phyloP scores from a whole-genome alignment of 2,888 invertebrate species.

The Gastracanthus pulcherrimus region DNA sequence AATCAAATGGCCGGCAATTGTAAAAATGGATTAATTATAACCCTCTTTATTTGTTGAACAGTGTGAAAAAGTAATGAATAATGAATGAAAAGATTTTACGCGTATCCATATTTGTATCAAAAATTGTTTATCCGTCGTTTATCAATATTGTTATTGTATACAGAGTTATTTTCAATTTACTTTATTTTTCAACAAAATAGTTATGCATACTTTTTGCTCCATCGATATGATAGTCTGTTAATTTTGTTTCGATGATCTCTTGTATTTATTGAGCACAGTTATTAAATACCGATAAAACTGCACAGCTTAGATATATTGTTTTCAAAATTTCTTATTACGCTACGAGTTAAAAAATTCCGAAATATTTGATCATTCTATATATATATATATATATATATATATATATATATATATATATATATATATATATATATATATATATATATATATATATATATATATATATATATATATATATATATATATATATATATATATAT shows the following conservation, averaged over 20 bases:
- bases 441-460: not conserved
- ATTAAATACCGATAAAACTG: not conserved
- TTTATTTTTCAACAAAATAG: not conserved
- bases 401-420: not conserved
- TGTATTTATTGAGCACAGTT: not conserved
- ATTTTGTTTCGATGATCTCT: not conserved
- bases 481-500: no score
- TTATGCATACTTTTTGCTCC: not conserved
- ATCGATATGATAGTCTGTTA: not conserved
- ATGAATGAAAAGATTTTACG: constrained; percentile 6
- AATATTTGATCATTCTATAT: constrained; percentile 17
- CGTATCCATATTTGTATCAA: constrained; percentile 19
- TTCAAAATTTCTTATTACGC: not conserved
- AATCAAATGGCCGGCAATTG: constrained; percentile 1
- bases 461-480: not conserved
- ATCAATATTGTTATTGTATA: not conserved
- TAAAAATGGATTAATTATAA: not conserved
- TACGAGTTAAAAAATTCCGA: constrained; percentile 8
- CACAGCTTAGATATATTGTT: constrained; percentile 18
- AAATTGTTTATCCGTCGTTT: not conserved
- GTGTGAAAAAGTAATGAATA: not conserved
- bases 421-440: not conserved
- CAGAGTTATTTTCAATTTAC: not conserved
- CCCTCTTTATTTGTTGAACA: not conserved
- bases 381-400: not conserved